Conservation (phyloP, 2,797 vertebrate species). For the Liasis olivaceus region DNA sequence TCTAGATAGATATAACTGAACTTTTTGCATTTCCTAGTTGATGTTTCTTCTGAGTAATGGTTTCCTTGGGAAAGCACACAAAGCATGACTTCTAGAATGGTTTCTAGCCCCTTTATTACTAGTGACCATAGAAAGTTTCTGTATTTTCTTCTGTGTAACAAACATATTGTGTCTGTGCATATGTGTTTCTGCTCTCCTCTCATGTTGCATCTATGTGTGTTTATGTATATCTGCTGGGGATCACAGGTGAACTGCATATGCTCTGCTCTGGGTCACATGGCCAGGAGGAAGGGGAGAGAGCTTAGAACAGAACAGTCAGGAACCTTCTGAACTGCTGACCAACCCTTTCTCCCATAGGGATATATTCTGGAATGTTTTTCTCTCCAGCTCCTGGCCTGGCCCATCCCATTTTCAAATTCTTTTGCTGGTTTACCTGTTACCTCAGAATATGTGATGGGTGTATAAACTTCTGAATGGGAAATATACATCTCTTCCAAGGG, state of each 20-base stretch:
- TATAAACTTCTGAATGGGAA: not conserved
- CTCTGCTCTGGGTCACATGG: not conserved
- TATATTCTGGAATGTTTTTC: not conserved
- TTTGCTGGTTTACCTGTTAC: not conserved
- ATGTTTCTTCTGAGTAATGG: constrained; percentile 33
- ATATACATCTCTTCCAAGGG: not conserved
- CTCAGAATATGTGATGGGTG: not conserved
- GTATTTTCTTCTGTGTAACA: not conserved
- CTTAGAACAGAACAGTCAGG: not conserved
- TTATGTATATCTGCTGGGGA: not conserved
- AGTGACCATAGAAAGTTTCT: not conserved
- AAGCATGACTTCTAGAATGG: not conserved
- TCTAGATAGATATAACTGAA: constrained; percentile 50
- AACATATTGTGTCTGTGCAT: not conserved
- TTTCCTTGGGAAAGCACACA: not conserved
- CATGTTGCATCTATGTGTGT: not conserved
- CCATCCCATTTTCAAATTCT: not conserved
- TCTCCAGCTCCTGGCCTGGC: not conserved
- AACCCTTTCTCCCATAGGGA: not conserved
- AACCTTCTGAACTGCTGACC: not conserved
- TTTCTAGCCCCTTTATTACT: not conserved
- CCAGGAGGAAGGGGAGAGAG: not conserved
- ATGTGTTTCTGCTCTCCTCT: not conserved
- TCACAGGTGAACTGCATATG: too few relatives aligned
- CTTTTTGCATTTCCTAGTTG: constrained; percentile 55